Evolutionary conservation across 2,888 invertebrate genomes (phyloP).

Genomic region (Tenthredo mesomela): DNA sequence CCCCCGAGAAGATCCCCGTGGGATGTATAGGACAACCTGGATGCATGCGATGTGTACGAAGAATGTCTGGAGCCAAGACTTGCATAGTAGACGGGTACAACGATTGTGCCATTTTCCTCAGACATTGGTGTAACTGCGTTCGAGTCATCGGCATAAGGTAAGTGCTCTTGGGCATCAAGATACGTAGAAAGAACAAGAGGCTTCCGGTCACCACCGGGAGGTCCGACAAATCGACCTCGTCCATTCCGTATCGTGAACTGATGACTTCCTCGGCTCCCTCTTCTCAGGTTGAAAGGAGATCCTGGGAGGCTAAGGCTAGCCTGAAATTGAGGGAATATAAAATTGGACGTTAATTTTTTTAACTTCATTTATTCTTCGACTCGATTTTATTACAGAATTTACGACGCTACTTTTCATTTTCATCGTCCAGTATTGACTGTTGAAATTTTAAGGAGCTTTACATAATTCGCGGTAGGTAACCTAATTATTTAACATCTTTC

Average conservation of each 20-base stretch:
- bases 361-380: not conserved
- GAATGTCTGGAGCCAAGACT: slow-evolving; percentile 94
- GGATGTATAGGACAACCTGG: slow-evolving; percentile 95
- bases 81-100: slow-evolving; percentile 94
- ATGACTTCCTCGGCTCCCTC: slow-evolving; percentile 94
- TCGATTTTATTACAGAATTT: not conserved
- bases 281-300: slow-evolving; percentile 96
- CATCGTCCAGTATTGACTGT: not conserved
- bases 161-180: slow-evolving; percentile 95
- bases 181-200: slow-evolving; percentile 96
- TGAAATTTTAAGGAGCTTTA: not conserved
- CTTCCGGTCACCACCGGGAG: slow-evolving; percentile 93
- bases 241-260: slow-evolving; percentile 94
- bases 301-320: slow-evolving; percentile 98
- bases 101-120: slow-evolving; percentile 97
- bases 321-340: slow-evolving; percentile 80
- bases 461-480: not conserved
- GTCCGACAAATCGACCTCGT: slow-evolving; percentile 86
- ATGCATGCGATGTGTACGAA: slow-evolving; percentile 97
- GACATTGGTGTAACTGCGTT: slow-evolving; percentile 99
- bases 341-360: slow-evolving; percentile 2
- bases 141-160: slow-evolving; percentile 98
- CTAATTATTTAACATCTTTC: not conserved
- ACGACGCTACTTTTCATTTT: not conserved
- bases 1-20: slow-evolving; percentile 94